phyloP scores from a whole-genome alignment of 2,888 invertebrate genomes.

The Mactromeris polynyma region DNA sequence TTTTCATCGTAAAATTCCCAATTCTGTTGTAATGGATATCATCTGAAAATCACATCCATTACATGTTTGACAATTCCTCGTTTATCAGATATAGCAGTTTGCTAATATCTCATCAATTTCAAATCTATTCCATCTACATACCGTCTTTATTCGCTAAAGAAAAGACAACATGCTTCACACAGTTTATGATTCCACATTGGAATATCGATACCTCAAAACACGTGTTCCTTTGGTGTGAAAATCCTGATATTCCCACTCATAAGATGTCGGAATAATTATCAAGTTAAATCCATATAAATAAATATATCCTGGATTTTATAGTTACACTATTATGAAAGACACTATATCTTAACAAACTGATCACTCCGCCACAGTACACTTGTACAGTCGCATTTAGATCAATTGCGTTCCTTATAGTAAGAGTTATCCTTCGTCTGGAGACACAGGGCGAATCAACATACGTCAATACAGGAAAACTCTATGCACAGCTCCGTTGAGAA shows the following conservation, averaged over 20 bases:
- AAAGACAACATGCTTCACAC: constrained; percentile 18
- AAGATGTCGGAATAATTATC: not conserved
- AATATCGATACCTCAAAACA: constrained; percentile 31
- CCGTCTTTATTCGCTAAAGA: constrained; percentile 19
- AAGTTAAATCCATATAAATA: not conserved
- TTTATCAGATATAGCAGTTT: not conserved
- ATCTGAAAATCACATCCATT: constrained; percentile 15
- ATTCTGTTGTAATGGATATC: constrained; percentile 3
- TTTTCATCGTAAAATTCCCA: not conserved
- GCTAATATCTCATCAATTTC: constrained; percentile 4
- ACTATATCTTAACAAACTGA: constrained; percentile 1
- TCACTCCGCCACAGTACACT: not conserved
- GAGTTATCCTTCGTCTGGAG: constrained; percentile 21
- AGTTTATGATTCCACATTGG: constrained; percentile 4
- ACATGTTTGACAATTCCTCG: not conserved
- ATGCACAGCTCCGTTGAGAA: constrained; percentile 20
- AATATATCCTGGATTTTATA: not conserved
- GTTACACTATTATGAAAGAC: constrained; percentile 7
- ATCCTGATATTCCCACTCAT: not conserved
- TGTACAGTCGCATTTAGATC: constrained; percentile 5
- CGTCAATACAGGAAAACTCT: constrained; percentile 27
- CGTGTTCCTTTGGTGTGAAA: not conserved
- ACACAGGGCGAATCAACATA: constrained; percentile 29
- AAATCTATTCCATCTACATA: constrained; percentile 24
- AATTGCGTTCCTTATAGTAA: constrained; percentile 20